Percentiles rank a stretch among this genome's conserved stretches.
phyloP scores from a whole-genome alignment of 1,140 invertebrate genomes.

The Bombus confusus region DNA sequence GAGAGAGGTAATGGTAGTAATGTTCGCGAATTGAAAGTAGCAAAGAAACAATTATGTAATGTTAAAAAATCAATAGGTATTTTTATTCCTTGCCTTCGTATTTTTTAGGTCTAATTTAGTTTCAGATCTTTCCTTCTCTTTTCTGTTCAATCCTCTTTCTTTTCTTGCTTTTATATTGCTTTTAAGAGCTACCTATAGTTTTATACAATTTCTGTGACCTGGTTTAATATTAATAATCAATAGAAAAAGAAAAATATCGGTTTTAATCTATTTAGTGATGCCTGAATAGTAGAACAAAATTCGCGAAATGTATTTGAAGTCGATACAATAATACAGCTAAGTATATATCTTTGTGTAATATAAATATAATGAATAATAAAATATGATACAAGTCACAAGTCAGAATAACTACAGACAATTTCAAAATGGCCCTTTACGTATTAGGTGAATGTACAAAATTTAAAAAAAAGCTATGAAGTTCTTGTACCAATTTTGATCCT shows the following conservation, averaged over 20 bases:
- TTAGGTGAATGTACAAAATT: slow-evolving; percentile 27
- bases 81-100: slow-evolving; percentile 54
- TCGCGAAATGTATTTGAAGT: slow-evolving; percentile 72
- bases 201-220: slow-evolving; percentile 73
- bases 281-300: slow-evolving; percentile 63
- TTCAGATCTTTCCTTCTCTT: slow-evolving; percentile 43
- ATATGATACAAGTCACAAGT: slow-evolving; percentile 66
- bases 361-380: slow-evolving; percentile 77
- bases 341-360: slow-evolving; percentile 79
- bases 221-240: slow-evolving; percentile 71
- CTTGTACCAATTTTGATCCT: background rate
- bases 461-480: background rate
- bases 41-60: slow-evolving; percentile 46
- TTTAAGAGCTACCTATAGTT: slow-evolving; percentile 43
- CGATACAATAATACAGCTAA: slow-evolving; percentile 74
- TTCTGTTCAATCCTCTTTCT: slow-evolving; percentile 22
- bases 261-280: slow-evolving; percentile 73
- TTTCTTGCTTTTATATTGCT: slow-evolving; percentile 26
- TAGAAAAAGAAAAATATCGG: slow-evolving; percentile 60
- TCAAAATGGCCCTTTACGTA: slow-evolving; percentile 32
- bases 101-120: slow-evolving; percentile 53
- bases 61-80: slow-evolving; percentile 50
- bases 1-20: slow-evolving; percentile 34
- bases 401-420: slow-evolving; percentile 13
- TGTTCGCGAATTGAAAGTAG: slow-evolving; percentile 34